Evolutionary conservation across 2,113 vertebrate species (phyloP).

Genomic region (Chloropsis cyanopogon): DNA sequence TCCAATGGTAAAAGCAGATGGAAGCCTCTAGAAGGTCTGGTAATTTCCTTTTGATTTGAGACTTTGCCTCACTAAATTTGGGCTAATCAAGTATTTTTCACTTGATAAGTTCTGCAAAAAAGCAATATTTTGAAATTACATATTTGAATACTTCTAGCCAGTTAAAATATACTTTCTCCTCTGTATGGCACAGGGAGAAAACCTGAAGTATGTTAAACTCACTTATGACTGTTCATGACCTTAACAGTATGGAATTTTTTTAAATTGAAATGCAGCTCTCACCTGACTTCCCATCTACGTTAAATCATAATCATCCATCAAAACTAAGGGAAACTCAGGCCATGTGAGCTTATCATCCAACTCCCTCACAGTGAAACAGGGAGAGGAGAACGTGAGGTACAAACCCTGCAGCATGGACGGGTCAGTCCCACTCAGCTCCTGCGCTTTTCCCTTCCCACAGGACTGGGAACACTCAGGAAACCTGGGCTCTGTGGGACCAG

Average conservation of each 20-base stretch:
- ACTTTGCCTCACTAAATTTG: not conserved
- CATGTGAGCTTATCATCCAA: rapidly evolving
- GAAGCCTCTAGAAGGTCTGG: not conserved
- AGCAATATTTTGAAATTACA: not conserved
- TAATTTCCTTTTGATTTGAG: not conserved
- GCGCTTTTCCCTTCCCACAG: rapidly evolving
- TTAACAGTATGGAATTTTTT: rapidly evolving
- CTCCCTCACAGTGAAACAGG: rapidly evolving
- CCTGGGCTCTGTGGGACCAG: not conserved
- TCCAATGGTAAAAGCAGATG: not conserved
- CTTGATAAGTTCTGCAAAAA: not conserved
- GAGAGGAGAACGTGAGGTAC: rapidly evolving
- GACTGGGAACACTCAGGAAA: rapidly evolving
- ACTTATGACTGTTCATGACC: rapidly evolving
- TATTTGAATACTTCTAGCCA: not conserved
- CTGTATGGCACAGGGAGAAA: not conserved
- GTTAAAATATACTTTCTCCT: not conserved
- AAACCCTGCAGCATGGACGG: rapidly evolving
- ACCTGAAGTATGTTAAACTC: not conserved
- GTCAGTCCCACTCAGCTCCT: rapidly evolving
- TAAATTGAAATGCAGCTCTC: not conserved
- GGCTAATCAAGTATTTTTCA: not conserved
- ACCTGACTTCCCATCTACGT: rapidly evolving
- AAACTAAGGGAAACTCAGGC: not conserved
- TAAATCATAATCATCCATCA: not conserved